Base-by-base conservation (phyloP, 2,888 invertebrate genomes). In the Ischnura elegans region DNA sequence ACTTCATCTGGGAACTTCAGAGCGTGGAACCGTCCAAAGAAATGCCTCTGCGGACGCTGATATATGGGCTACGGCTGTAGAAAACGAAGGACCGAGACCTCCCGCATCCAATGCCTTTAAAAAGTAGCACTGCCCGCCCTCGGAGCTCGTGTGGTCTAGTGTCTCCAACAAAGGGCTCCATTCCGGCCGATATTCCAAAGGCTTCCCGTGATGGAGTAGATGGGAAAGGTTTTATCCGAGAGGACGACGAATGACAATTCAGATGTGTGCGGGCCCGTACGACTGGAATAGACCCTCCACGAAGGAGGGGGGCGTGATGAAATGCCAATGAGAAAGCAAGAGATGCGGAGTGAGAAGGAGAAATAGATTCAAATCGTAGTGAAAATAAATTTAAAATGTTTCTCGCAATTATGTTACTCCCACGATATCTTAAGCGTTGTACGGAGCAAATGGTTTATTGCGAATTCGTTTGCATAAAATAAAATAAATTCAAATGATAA, bases 161-260 rank as follows among this genome's bases (percentile, higher is more conserved):
- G 51, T 51, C n/a, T n/a, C 86, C 46, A 46, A n/a, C 86, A 90
- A 43, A 47, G 87, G 19, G 61, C 42, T 43, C 13, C 42, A 5
- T 4, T 25, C 16, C 51, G 13, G 43, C 25, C 43, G 43, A 36
- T 25, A n/a, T 36, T 76, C 25, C 55, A 86, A 43, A 25, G 46
- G 86, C 86, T 45, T 55, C 25, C 87, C 13, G 66, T 90, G 66
- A 90, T 90, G 66, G 90, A 90, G 90, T 66, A 45, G 66, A 43
- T 66, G 90, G 90, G 61, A 90, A 61, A n/a, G 90, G 66, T 66
- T 76, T 76, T 66, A 90, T n/a, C n/a, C 66, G 90, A 66, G 66
- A 10, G 42, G 90, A 90, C 61, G 90, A 90, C 90, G 66, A 90
- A 90, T 90, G 90, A 90, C 90, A 43, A 45, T 61, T 19, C 43